phyloP scores from a whole-genome alignment of 2,113 vertebrate genomes.

The Bos javanicus region DNA sequence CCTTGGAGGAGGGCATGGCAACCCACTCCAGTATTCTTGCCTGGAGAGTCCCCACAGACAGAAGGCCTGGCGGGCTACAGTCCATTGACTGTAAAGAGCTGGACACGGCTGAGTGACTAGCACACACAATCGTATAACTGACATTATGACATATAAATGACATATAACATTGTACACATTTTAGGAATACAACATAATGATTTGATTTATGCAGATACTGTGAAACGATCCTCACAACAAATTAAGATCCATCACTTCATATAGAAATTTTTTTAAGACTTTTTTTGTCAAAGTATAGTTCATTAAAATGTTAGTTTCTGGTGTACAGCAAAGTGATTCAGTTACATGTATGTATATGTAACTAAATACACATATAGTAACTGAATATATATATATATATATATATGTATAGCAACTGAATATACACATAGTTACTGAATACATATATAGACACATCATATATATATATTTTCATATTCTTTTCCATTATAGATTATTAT shows the following conservation, averaged over 20 bases:
- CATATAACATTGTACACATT: not conserved
- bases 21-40: not conserved
- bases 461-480: not conserved
- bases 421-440: not conserved
- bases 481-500: not conserved
- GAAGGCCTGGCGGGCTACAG: not conserved
- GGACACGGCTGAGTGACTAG: not conserved
- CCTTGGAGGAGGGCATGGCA: not conserved
- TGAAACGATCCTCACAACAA: not conserved
- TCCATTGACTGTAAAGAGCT: not conserved
- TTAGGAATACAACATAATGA: not conserved
- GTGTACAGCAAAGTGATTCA: not conserved
- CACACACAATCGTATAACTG: not conserved
- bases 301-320: not conserved
- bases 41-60: not conserved
- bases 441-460: not conserved
- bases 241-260: not conserved
- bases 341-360: not conserved
- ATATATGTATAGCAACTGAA: not conserved
- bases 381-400: not conserved
- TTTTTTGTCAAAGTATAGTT: not conserved
- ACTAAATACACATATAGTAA: not conserved
- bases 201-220: not conserved
- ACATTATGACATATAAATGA: not conserved
- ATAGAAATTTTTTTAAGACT: not conserved